Evolutionary conservation across 1,140 invertebrate species (phyloP).

Genomic region (Dreissena polymorpha): DNA sequence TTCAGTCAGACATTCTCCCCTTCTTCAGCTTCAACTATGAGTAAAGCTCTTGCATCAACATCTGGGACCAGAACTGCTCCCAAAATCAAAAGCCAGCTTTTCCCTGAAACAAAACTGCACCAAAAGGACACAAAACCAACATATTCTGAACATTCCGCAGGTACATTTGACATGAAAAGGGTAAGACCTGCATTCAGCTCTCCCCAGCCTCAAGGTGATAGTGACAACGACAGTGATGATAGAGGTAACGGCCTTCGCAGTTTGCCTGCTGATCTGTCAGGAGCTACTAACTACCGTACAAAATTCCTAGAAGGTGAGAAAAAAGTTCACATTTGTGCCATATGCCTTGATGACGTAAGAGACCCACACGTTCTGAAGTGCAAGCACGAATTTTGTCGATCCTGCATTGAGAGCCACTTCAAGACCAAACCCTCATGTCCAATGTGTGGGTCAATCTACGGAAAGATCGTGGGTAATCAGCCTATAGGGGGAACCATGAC

Average conservation of each 20-base stretch:
- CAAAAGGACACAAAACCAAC: too few relatives aligned
- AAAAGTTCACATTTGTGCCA: conserved; percentile 58
- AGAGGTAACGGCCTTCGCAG: conserved; percentile 12
- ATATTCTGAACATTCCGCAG: too few relatives aligned
- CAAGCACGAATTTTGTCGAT: conserved; percentile 64
- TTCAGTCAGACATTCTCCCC: too few relatives aligned
- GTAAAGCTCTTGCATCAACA: too few relatives aligned
- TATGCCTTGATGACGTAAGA: conserved; percentile 63
- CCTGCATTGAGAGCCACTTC: conserved; percentile 65
- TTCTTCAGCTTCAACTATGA: too few relatives aligned
- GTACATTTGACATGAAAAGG: too few relatives aligned
- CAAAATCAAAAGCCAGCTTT: too few relatives aligned
- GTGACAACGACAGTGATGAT: conserved; percentile 5
- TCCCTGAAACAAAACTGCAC: too few relatives aligned
- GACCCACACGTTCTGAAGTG: conserved; percentile 63
- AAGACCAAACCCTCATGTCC: conserved; percentile 68
- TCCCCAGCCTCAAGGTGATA: background rate
- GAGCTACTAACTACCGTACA: background rate
- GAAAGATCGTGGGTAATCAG: conserved; percentile 68
- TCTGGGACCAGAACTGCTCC: too few relatives aligned
- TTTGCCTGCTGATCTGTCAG: conserved; percentile 35
- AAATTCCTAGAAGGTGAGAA: background rate
- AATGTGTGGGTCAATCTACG: conserved; percentile 68
- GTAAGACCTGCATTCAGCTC: too few relatives aligned
- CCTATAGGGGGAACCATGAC: conserved; percentile 64